These are phyloP conservation scores for Drosophila eugracilis DNA, from an alignment of 1,140 invertebrate species.

Conservation along the genomic window DNA sequence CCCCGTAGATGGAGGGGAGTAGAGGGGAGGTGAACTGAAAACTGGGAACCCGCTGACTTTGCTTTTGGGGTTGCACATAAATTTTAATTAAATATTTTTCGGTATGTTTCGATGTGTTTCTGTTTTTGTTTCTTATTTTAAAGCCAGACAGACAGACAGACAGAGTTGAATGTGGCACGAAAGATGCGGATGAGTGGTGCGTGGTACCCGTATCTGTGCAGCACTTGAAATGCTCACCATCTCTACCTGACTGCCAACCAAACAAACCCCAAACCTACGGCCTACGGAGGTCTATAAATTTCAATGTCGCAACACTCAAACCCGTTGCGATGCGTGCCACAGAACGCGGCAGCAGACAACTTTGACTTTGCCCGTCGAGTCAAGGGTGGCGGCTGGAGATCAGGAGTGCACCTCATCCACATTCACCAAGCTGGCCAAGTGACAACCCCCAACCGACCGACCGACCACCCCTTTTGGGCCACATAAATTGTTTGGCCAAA, in stretches of 20 bases:
- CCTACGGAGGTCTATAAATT: slow-evolving; percentile 67
- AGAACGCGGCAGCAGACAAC: slow-evolving; percentile 23
- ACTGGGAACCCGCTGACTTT: slow-evolving; percentile 40
- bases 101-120: slow-evolving; percentile 35
- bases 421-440: slow-evolving; percentile 11
- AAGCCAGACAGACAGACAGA: slow-evolving; percentile 41
- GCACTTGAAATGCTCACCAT: slow-evolving; percentile 53
- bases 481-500: slow-evolving; percentile 69
- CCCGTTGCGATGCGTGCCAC: slow-evolving; percentile 7
- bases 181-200: slow-evolving; percentile 40
- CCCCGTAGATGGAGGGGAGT: background rate
- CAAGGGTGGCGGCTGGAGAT: slow-evolving; percentile 43
- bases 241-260: slow-evolving; percentile 35
- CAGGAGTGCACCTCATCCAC: slow-evolving; percentile 18
- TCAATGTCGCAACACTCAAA: slow-evolving; percentile 68
- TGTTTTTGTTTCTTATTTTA: slow-evolving; percentile 17
- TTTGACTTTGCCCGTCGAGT: slow-evolving; percentile 33
- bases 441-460: slow-evolving; percentile 50
- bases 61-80: slow-evolving; percentile 70
- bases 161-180: slow-evolving; percentile 32
- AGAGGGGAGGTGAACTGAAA: no score
- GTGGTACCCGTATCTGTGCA: slow-evolving; percentile 23
- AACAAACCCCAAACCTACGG: background rate
- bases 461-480: slow-evolving; percentile 59
- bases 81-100: slow-evolving; percentile 83